Conservation (phyloP, 2,113 vertebrate species). For the Oncorhynchus clarkii region DNA sequence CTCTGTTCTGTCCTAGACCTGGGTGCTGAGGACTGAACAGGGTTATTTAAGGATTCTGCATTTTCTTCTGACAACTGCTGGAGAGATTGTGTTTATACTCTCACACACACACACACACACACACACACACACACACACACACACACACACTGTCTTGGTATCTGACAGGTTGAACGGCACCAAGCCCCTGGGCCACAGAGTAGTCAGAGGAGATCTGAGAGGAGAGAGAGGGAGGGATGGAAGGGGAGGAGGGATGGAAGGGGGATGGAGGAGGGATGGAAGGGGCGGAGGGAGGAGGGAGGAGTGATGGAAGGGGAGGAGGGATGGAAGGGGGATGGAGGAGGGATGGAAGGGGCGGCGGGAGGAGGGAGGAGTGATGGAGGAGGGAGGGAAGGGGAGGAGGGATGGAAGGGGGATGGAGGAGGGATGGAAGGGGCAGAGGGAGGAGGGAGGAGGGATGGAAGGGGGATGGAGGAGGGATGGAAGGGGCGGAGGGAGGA, state of each 20-base stretch:
- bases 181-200: constrained; percentile 23
- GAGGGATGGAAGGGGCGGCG: too few relatives aligned
- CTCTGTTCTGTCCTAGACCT: constrained; percentile 19
- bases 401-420: too few relatives aligned
- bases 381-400: too few relatives aligned
- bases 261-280: too few relatives aligned
- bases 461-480: background rate
- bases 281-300: too few relatives aligned
- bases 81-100: background rate
- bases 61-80: constrained; percentile 23
- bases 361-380: too few relatives aligned
- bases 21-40: constrained; percentile 17
- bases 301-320: too few relatives aligned
- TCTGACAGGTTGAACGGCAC: constrained; percentile 27
- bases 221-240: background rate
- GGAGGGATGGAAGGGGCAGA: accelerated
- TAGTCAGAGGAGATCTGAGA: constrained; percentile 25
- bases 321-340: too few relatives aligned
- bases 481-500: too few relatives aligned
- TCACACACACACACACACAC: background rate
- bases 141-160: background rate
- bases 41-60: constrained; percentile 43
- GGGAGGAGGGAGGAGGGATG: too few relatives aligned
- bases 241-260: too few relatives aligned
- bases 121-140: background rate